A percentile compares a stretch with the other conserved stretches of the same genome.
These are phyloP conservation scores for Fissipunctia ypsillon DNA, from an alignment of 2,888 invertebrate genomes.

Conservation along the genomic window DNA sequence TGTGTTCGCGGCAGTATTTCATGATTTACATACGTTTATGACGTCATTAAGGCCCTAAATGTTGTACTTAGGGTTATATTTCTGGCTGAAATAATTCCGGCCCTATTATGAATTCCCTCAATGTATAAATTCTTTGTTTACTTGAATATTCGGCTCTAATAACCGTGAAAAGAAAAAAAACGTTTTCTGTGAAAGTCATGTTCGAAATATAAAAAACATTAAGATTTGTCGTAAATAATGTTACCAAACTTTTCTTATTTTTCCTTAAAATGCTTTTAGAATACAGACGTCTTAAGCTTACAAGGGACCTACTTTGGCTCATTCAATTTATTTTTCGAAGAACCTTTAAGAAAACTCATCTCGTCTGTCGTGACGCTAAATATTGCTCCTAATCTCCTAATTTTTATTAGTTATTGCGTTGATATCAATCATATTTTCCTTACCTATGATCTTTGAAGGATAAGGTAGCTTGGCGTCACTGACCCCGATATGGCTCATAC, in stretches of 20 bases:
- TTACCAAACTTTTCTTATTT: constrained; percentile 15
- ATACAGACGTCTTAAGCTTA: background rate
- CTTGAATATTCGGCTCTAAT: background rate
- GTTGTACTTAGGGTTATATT: constrained; percentile 35
- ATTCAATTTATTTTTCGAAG: constrained; percentile 22
- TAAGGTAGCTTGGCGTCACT: no score
- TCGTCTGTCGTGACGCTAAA: background rate
- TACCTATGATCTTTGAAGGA: no score
- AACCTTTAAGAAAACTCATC: background rate
- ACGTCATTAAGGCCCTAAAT: constrained; percentile 48
- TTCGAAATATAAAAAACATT: constrained; percentile 18
- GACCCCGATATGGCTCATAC: no score
- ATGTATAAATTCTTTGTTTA: constrained; percentile 30
- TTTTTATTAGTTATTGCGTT: constrained; percentile 2
- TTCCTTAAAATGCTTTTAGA: constrained; percentile 3
- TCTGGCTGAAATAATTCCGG: constrained; percentile 27
- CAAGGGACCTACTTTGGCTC: background rate
- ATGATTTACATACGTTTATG: constrained; percentile 57
- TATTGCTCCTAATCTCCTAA: background rate
- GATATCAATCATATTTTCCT: background rate
- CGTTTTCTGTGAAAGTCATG: background rate
- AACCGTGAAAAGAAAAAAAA: background rate
- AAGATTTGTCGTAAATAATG: constrained; percentile 13
- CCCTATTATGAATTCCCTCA: constrained; percentile 38
- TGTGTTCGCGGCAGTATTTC: constrained; percentile 37